phyloP scores from a whole-genome alignment of 2,113 vertebrate species.

The Callopanchax toddi region DNA sequence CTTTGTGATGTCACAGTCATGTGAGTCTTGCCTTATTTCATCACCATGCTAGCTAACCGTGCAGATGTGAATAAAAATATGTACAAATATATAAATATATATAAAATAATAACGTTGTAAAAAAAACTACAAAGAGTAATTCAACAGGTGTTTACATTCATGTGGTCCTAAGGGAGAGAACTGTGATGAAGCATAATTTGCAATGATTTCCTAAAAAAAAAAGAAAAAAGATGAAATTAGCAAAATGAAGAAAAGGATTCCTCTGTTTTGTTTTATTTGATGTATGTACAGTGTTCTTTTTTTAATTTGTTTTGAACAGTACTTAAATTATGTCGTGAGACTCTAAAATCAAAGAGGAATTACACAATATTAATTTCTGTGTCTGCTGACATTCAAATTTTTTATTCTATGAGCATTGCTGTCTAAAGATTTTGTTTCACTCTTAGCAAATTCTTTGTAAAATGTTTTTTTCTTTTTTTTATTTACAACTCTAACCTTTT shows the following conservation, averaged over 20 bases:
- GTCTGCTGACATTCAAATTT: slow-evolving; percentile 75
- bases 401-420: no score
- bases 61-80: slow-evolving; percentile 87
- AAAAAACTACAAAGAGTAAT: slow-evolving; percentile 77
- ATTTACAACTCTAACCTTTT: slow-evolving; percentile 88
- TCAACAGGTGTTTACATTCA: slow-evolving; percentile 96
- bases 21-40: slow-evolving; percentile 95
- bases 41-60: slow-evolving; percentile 87
- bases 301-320: slow-evolving; percentile 83
- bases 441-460: slow-evolving; percentile 77
- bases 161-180: slow-evolving; percentile 88
- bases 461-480: slow-evolving; percentile 74
- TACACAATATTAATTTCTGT: slow-evolving; percentile 84
- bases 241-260: slow-evolving; percentile 65
- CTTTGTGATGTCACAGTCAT: slow-evolving; percentile 83
- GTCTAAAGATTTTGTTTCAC: slow-evolving; percentile 64
- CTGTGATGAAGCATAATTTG: slow-evolving; percentile 85
- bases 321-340: slow-evolving; percentile 98
- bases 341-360: slow-evolving; percentile 96
- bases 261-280: slow-evolving; percentile 79
- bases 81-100: slow-evolving; percentile 77
- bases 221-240: slow-evolving; percentile 77
- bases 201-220: slow-evolving; percentile 89
- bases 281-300: slow-evolving; percentile 83
- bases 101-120: slow-evolving; percentile 93